These are phyloP conservation scores for Olivierus martensii DNA, from an alignment of 1,140 invertebrate species.

Conservation along the genomic window DNA sequence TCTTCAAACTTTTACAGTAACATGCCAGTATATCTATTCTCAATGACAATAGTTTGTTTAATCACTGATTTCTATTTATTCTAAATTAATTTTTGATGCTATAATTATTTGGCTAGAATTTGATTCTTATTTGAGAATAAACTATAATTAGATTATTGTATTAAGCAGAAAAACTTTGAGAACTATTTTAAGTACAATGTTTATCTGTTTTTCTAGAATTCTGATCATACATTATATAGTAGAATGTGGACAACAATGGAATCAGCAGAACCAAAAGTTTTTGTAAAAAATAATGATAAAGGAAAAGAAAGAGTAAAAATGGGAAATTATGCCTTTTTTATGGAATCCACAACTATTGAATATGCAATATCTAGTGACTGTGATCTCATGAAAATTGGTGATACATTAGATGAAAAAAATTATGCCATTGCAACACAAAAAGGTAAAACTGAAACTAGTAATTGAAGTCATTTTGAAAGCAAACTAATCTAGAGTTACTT, in stretches of 20 bases:
- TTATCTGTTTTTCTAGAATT: conserved; percentile 57
- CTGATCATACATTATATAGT: conserved; percentile 68
- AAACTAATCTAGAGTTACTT: too few relatives aligned
- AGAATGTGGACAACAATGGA: conserved; percentile 73
- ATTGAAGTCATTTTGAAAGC: too few relatives aligned
- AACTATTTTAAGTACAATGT: too few relatives aligned
- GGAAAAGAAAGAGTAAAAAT: conserved; percentile 68
- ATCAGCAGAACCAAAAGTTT: conserved; percentile 59
- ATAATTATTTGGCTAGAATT: too few relatives aligned
- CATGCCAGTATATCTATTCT: too few relatives aligned
- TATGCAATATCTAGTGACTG: conserved; percentile 61
- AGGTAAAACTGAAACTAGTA: conserved; percentile 40
- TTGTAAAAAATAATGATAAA: conserved; percentile 61
- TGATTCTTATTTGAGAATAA: too few relatives aligned
- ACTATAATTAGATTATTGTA: too few relatives aligned
- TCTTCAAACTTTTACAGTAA: too few relatives aligned
- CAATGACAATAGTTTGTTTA: too few relatives aligned
- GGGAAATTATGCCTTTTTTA: conserved; percentile 57
- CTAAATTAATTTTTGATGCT: too few relatives aligned
- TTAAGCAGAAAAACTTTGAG: too few relatives aligned
- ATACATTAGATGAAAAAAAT: conserved; percentile 47
- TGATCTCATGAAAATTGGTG: conserved; percentile 58
- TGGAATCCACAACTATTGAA: conserved; percentile 70
- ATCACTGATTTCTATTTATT: too few relatives aligned
- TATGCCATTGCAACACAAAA: conserved; percentile 82